These are phyloP conservation scores for Mungos mungo DNA, from an alignment of 2,113 vertebrate species.

Conservation along the genomic window DNA sequence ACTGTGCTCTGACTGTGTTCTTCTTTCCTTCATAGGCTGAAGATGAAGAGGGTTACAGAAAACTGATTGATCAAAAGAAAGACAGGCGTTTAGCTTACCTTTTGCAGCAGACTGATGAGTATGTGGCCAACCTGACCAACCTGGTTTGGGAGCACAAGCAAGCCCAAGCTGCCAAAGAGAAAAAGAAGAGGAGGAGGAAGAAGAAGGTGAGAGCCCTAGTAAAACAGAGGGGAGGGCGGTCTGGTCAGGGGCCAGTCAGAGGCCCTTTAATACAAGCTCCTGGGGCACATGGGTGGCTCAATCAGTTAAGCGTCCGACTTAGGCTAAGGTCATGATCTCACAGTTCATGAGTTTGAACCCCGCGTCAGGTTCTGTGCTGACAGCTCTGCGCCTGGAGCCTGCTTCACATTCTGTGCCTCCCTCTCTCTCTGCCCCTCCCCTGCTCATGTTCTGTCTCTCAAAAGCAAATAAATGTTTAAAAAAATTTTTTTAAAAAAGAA, in stretches of 20 bases:
- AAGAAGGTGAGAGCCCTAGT: constrained; percentile 89
- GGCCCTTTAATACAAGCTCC: background rate
- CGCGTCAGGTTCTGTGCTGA: too few species aligned
- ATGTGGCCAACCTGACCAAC: constrained; percentile 98
- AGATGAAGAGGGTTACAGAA: constrained; percentile 98
- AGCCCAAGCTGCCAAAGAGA: constrained; percentile 98
- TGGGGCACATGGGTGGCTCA: too few species aligned
- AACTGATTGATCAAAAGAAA: constrained; percentile 99
- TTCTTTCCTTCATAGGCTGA: constrained; percentile 89
- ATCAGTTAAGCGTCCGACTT: too few species aligned
- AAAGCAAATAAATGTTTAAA: too few species aligned
- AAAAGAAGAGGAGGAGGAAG: constrained; percentile 94
- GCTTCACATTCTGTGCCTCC: too few species aligned
- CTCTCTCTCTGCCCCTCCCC: too few species aligned
- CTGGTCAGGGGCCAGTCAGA: background rate
- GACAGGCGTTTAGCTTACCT: constrained; percentile 97
- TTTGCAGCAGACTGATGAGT: constrained; percentile 98
- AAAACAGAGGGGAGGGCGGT: background rate
- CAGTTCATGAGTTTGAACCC: too few species aligned
- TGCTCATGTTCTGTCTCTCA: too few species aligned
- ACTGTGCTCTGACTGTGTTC: background rate
- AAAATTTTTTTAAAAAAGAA: too few species aligned
- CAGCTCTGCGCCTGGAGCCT: too few species aligned
- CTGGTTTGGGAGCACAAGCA: constrained; percentile 98
- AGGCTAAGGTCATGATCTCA: too few species aligned